A percentile compares a stretch with the other conserved stretches of the same genome.
phyloP scores from a whole-genome alignment of 2,888 invertebrate genomes.

The Myopa tessellatipennis region DNA sequence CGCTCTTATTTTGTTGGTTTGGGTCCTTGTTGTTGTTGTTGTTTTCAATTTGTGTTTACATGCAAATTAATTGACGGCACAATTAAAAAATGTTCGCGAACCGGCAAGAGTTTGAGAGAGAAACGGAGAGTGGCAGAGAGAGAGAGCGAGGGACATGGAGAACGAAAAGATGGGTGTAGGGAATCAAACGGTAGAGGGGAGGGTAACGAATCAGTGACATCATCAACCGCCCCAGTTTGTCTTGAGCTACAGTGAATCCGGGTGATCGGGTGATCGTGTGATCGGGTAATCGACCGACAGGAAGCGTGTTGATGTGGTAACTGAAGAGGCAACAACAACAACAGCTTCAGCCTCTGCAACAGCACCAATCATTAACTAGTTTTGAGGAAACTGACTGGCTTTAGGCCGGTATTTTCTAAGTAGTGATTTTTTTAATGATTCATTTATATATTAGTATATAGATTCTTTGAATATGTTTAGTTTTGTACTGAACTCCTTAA shows the following conservation, averaged over 20 bases:
- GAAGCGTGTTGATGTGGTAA: too few relatives aligned
- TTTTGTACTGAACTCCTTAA: too few relatives aligned
- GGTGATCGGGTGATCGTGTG: not conserved
- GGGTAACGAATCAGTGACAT: not conserved
- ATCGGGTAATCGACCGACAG: too few relatives aligned
- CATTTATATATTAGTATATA: too few relatives aligned
- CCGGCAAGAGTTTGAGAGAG: not conserved
- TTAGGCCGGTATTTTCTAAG: too few relatives aligned
- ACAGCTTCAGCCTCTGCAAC: too few relatives aligned
- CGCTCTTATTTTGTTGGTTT: not conserved
- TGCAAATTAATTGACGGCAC: slow-evolving; percentile 52
- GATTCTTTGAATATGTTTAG: too few relatives aligned
- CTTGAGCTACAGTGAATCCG: not conserved
- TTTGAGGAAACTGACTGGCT: too few relatives aligned
- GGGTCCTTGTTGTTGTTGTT: slow-evolving; percentile 34
- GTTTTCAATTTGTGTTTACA: slow-evolving; percentile 55
- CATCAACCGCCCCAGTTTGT: not conserved
- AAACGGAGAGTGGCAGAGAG: not conserved
- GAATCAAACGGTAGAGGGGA: too few relatives aligned
- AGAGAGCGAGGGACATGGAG: not conserved
- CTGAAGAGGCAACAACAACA: too few relatives aligned
- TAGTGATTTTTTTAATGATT: too few relatives aligned
- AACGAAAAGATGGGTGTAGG: not conserved
- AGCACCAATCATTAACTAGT: too few relatives aligned
- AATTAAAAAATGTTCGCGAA: slow-evolving; percentile 47